Conservation (phyloP, 2,113 vertebrate genomes). For the Anhinga rufa region DNA sequence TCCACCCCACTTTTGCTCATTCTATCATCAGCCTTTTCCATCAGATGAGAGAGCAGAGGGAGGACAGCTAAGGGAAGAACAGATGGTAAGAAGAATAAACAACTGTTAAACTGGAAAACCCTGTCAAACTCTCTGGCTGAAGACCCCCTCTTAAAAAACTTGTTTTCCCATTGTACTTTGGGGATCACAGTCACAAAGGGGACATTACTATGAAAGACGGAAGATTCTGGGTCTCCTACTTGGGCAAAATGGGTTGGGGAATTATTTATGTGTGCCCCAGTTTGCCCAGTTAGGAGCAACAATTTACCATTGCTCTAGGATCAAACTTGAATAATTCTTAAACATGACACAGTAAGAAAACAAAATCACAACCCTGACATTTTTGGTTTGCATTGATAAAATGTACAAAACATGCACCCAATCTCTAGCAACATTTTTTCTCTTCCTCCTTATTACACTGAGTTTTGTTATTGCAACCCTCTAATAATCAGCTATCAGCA, state of each 20-base stretch:
- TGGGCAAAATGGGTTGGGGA: neutral
- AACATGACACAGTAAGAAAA: neutral
- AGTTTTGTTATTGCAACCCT: neutral
- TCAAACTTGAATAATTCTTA: conserved; percentile 1
- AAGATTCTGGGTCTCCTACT: neutral
- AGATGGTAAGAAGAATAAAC: neutral
- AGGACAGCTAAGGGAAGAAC: neutral
- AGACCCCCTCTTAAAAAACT: neutral
- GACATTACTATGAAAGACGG: neutral
- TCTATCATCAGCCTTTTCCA: neutral
- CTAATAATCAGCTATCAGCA: neutral
- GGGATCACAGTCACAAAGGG: neutral
- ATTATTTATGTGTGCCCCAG: neutral
- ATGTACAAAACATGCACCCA: neutral
- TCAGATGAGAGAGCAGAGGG: neutral
- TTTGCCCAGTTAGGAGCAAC: neutral
- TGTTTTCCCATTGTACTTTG: neutral
- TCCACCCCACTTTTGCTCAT: neutral
- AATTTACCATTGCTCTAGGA: neutral
- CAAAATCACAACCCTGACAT: neutral
- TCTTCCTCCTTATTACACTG: neutral
- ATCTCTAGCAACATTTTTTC: neutral
- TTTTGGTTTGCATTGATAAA: neutral
- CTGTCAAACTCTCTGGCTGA: neutral
- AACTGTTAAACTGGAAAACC: neutral